These are phyloP conservation scores for Dreissena polymorpha DNA, from an alignment of 1,140 invertebrate genomes.

Conservation along the genomic window DNA sequence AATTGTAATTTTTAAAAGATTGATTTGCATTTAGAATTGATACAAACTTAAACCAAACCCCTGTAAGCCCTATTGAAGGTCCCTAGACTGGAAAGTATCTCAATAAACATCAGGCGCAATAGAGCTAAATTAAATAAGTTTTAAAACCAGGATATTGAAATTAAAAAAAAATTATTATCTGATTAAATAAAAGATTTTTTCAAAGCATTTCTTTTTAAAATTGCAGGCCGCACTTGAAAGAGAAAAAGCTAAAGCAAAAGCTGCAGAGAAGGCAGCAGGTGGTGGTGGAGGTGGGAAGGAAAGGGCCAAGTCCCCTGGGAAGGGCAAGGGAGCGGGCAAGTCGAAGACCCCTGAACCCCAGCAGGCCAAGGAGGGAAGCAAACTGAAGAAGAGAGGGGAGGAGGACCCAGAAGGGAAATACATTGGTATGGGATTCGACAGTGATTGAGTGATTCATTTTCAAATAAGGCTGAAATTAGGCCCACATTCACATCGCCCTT, in stretches of 20 bases:
- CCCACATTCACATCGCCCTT: too few species aligned
- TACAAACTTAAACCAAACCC: too few species aligned
- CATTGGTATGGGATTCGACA: conserved; percentile 72
- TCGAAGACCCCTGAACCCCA: conserved; percentile 77
- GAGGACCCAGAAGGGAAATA: conserved; percentile 77
- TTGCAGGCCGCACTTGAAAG: conserved; percentile 66
- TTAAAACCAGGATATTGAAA: too few species aligned
- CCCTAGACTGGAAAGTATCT: too few species aligned
- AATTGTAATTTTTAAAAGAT: too few species aligned
- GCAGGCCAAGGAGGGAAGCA: conserved; percentile 75
- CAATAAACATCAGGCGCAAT: too few species aligned
- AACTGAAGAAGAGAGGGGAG: conserved; percentile 78
- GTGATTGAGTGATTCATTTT: background rate
- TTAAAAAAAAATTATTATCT: too few species aligned
- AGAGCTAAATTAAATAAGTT: too few species aligned
- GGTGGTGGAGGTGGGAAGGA: conserved; percentile 67
- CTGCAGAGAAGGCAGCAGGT: conserved; percentile 61
- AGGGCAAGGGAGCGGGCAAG: conserved; percentile 67
- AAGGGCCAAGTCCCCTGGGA: conserved; percentile 73
- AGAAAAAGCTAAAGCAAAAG: conserved; percentile 69
- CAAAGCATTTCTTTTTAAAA: too few species aligned
- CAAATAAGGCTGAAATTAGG: background rate
- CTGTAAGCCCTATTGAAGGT: too few species aligned
- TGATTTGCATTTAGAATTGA: too few species aligned
- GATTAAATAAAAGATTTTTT: too few species aligned